A percentile compares a stretch with the other conserved stretches of the same genome.
Evolutionary conservation across 2,888 invertebrate species (phyloP).

Genomic region (Chrysolina oricalcia): DNA sequence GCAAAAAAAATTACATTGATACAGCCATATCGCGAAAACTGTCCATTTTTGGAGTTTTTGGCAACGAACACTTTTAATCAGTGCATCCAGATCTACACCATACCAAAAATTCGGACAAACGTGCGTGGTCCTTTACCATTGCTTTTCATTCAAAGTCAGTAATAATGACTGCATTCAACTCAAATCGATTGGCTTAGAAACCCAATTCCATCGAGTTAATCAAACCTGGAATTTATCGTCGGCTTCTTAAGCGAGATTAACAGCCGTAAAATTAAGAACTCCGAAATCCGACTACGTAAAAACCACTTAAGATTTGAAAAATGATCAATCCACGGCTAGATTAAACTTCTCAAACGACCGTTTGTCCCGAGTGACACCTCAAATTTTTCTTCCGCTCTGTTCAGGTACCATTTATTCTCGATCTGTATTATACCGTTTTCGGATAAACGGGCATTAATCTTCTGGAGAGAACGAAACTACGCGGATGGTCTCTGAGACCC

Average conservation of each 20-base stretch:
- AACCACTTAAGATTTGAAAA: constrained; percentile 37
- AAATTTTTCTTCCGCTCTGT: constrained; percentile 41
- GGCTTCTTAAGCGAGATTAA: constrained; percentile 29
- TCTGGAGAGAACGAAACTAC: constrained; percentile 19
- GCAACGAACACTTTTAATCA: too few species aligned
- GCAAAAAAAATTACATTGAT: too few species aligned
- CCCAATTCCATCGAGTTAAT: constrained; percentile 20
- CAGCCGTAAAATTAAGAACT: constrained; percentile 36
- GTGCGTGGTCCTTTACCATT: too few species aligned
- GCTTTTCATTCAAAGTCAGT: background rate
- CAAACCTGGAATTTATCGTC: constrained; percentile 20
- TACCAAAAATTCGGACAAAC: too few species aligned
- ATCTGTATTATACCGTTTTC: constrained; percentile 33
- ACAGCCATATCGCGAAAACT: too few species aligned
- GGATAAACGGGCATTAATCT: constrained; percentile 39
- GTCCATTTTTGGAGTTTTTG: too few species aligned
- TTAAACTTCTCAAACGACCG: constrained; percentile 45
- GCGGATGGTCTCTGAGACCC: constrained; percentile 20
- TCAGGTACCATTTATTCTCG: constrained; percentile 36
- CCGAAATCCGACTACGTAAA: constrained; percentile 1
- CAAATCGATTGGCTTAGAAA: background rate
- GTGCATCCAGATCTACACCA: too few species aligned
- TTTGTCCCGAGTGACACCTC: constrained; percentile 42
- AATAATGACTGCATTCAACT: background rate
- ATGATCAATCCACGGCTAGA: constrained; percentile 43